Percentiles rank a stretch among this genome's conserved stretches.
Evolutionary conservation across 2,888 invertebrate species (phyloP).

Genomic region (Tetranychus piercei): DNA sequence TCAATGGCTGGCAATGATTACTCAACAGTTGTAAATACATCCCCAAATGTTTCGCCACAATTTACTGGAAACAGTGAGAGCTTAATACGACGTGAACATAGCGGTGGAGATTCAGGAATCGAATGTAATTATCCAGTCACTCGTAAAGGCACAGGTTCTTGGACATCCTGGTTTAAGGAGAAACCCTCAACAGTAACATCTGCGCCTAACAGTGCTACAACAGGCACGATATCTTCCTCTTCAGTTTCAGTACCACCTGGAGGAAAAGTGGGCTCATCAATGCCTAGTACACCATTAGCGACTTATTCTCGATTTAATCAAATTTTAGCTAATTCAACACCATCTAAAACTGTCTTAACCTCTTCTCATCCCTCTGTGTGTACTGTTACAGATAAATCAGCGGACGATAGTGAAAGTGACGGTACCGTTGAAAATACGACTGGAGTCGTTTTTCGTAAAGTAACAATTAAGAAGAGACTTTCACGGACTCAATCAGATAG

Average conservation of each 20-base stretch:
- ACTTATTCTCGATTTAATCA: not conserved
- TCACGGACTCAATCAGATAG: not conserved
- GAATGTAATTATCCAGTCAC: not conserved
- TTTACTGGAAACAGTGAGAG: not conserved
- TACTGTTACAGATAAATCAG: not conserved
- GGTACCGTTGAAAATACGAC: conserved; percentile 41
- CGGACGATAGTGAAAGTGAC: not conserved
- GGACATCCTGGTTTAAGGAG: not conserved
- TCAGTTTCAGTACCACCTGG: not conserved
- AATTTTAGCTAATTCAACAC: not conserved
- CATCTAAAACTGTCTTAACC: not conserved
- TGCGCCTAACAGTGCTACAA: no score
- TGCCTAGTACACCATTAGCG: not conserved
- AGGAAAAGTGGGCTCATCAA: not conserved
- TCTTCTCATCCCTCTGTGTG: not conserved
- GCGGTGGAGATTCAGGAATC: conserved; percentile 10
- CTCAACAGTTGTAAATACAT: not conserved
- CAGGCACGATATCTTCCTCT: not conserved
- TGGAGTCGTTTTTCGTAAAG: conserved; percentile 46
- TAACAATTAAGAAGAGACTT: conserved; percentile 41
- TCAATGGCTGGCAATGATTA: not conserved
- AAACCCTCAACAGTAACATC: not conserved
- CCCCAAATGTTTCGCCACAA: not conserved
- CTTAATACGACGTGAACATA: not conserved
- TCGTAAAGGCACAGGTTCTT: not conserved